These are phyloP conservation scores for Hemibagrus wyckioides DNA, from an alignment of 2,113 vertebrate species.

Conservation along the genomic window DNA sequence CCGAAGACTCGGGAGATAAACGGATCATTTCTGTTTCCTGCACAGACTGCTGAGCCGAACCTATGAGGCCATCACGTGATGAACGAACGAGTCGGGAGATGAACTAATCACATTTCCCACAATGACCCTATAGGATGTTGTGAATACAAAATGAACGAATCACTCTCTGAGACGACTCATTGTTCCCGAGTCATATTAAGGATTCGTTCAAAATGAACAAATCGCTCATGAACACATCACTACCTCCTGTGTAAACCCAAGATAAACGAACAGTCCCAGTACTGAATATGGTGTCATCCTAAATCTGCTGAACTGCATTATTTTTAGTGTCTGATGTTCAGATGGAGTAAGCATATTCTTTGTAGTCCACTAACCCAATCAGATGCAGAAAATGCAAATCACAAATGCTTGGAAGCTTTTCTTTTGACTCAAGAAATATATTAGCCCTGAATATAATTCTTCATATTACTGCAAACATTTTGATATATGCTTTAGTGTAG, in stretches of 20 bases:
- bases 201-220: too few species aligned
- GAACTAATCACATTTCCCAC: too few species aligned
- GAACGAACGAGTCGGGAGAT: too few species aligned
- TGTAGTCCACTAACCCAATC: slow-evolving; percentile 5
- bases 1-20: too few species aligned
- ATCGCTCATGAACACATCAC: too few species aligned
- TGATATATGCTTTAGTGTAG: neutral
- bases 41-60: too few species aligned
- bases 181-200: too few species aligned
- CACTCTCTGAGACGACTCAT: too few species aligned
- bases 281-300: slow-evolving; percentile 10
- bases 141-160: too few species aligned
- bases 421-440: neutral
- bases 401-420: neutral
- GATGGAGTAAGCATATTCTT: slow-evolving; percentile 35
- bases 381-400: slow-evolving; percentile 5
- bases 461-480: neutral
- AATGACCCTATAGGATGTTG: too few species aligned
- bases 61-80: too few species aligned
- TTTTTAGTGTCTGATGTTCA: slow-evolving; percentile 48
- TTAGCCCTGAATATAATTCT: neutral
- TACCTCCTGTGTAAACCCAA: slow-evolving; percentile 33
- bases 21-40: too few species aligned
- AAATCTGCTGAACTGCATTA: slow-evolving; percentile 38
- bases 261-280: slow-evolving; percentile 23